A percentile compares a stretch with the other conserved stretches of the same genome.
These are phyloP conservation scores for Geotrypetes seraphini DNA, from an alignment of 2,797 vertebrate genomes.

Conservation along the genomic window DNA sequence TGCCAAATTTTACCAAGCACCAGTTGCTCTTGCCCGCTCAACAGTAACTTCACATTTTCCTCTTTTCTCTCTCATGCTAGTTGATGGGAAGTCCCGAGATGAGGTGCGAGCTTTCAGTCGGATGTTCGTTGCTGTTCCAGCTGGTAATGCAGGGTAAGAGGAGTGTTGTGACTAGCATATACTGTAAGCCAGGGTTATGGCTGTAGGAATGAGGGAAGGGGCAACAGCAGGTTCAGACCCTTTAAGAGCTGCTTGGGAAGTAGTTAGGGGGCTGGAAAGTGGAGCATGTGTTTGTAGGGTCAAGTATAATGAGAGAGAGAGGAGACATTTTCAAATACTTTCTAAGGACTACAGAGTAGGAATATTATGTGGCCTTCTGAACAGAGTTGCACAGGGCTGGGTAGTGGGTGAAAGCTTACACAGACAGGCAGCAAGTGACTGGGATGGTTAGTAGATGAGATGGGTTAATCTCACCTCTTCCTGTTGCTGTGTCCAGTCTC, in stretches of 20 bases:
- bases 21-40: no score
- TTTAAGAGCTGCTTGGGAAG: background rate
- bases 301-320: background rate
- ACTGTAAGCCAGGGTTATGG: background rate
- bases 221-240: background rate
- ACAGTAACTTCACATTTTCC: background rate
- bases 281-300: background rate
- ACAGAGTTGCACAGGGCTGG: no score
- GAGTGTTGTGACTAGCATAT: background rate
- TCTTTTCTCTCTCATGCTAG: conserved; percentile 29
- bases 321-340: no score
- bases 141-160: conserved; percentile 66
- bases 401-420: no score
- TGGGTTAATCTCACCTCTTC: no score
- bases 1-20: background rate
- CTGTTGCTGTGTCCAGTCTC: conserved; percentile 61
- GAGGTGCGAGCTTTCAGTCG: conserved; percentile 75
- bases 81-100: conserved; percentile 69
- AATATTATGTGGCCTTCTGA: background rate
- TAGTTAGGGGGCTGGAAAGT: background rate
- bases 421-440: no score
- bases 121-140: conserved; percentile 79
- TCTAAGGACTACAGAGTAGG: background rate
- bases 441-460: no score
- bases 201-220: background rate